Percentiles rank a stretch among this genome's conserved stretches.
Evolutionary conservation across 2,113 vertebrate genomes (phyloP).

Genomic region (Prunella fulvescens): DNA sequence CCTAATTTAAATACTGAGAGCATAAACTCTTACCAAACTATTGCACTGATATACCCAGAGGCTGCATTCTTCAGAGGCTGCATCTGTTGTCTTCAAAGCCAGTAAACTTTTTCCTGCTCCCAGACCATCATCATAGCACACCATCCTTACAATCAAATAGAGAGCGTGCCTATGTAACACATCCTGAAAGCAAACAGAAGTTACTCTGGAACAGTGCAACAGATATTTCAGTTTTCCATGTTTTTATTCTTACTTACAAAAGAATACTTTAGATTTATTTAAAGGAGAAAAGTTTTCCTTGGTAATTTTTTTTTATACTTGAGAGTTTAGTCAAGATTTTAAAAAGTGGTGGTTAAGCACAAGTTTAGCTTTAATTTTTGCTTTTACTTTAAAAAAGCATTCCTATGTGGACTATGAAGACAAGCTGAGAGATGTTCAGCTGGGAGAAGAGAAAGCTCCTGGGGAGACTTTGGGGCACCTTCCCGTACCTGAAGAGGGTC

Average conservation of each 20-base stretch:
- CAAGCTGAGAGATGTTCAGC: background rate
- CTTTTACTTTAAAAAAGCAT: background rate
- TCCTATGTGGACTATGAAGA: background rate
- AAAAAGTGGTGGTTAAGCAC: background rate
- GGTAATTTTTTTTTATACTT: background rate
- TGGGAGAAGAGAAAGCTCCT: background rate
- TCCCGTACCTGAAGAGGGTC: background rate
- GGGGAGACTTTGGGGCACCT: background rate
- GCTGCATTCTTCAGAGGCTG: constrained; percentile 82
- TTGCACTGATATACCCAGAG: constrained; percentile 98
- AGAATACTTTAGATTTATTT: background rate
- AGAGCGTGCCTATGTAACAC: constrained; percentile 92
- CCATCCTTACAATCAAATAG: constrained; percentile 92
- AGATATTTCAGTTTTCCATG: background rate
- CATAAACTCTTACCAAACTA: constrained; percentile 81
- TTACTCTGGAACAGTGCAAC: background rate
- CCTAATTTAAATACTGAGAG: background rate
- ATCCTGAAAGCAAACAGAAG: constrained; percentile 74
- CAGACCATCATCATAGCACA: constrained; percentile 95
- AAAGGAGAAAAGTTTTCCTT: background rate
- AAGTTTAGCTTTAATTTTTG: background rate
- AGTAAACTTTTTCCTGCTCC: constrained; percentile 91
- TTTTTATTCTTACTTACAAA: background rate
- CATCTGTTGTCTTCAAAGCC: constrained; percentile 91
- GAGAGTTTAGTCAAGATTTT: background rate